Conservation (phyloP, 2,797 vertebrate species). For the Podarcis siculus region DNA sequence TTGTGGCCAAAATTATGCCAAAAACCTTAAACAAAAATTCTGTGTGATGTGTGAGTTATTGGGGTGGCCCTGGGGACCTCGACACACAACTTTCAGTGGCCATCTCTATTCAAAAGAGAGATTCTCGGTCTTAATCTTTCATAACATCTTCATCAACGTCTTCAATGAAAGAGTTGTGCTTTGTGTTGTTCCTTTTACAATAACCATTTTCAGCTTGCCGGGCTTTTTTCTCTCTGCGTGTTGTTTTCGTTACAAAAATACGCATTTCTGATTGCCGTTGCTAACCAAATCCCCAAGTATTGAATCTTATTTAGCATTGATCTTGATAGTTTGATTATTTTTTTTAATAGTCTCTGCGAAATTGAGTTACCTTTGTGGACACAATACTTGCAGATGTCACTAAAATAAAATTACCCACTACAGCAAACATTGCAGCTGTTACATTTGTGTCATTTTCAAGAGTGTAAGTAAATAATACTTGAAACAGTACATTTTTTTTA, state of each 20-base stretch:
- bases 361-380: constrained; percentile 24
- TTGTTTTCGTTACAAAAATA: background rate
- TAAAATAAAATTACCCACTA: constrained; percentile 28
- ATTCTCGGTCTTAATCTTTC: background rate
- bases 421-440: constrained; percentile 29
- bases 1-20: too few relatives aligned
- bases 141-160: background rate
- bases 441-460: constrained; percentile 13
- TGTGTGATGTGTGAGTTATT: too few relatives aligned
- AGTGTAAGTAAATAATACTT: constrained; percentile 18
- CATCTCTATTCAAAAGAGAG: background rate
- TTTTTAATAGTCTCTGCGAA: background rate
- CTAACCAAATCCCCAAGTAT: background rate
- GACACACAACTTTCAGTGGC: background rate
- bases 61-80: too few relatives aligned
- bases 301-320: background rate
- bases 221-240: background rate
- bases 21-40: too few relatives aligned
- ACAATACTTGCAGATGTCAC: constrained; percentile 3
- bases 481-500: constrained; percentile 29
- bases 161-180: background rate
- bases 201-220: background rate
- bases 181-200: background rate
- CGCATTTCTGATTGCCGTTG: background rate
- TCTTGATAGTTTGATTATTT: constrained; percentile 14